Percentiles rank a stretch among this genome's conserved stretches.
phyloP scores from a whole-genome alignment of 64 coral and sea anemone species.

The Acropora yongei region DNA sequence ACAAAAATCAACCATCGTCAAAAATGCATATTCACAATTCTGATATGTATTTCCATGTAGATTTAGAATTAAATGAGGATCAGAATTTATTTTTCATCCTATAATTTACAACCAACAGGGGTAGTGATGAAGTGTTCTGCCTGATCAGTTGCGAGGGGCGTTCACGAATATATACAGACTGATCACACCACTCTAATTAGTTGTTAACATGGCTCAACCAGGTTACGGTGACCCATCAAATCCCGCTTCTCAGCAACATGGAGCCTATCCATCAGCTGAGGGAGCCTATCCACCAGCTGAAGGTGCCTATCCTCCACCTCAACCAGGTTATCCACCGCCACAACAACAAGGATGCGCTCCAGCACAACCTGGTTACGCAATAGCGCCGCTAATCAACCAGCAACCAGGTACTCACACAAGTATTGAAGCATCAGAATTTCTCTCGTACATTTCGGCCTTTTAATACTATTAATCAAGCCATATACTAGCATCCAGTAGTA shows the following conservation, averaged over 20 bases:
- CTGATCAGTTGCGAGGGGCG: not conserved
- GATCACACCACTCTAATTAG: too few species aligned
- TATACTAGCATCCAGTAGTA: too few species aligned
- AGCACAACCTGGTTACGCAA: conserved; percentile 55
- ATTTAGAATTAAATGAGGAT: too few species aligned
- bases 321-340: conserved; percentile 42
- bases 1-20: not conserved
- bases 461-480: too few species aligned
- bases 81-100: too few species aligned
- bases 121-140: not conserved
- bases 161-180: too few species aligned
- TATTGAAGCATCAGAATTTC: not conserved
- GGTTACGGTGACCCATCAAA: conserved; percentile 80
- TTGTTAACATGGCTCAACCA: conserved; percentile 70
- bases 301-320: conserved; percentile 20
- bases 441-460: too few species aligned
- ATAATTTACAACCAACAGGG: not conserved
- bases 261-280: too few species aligned
- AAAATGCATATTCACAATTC: not conserved
- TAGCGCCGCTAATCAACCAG: conserved; percentile 27
- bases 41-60: too few species aligned
- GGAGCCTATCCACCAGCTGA: conserved; percentile 55
- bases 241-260: not conserved
- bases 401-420: conserved; percentile 54
- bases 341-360: conserved; percentile 77